Conservation (phyloP, 2,113 vertebrate species). For the Abramis brama region DNA sequence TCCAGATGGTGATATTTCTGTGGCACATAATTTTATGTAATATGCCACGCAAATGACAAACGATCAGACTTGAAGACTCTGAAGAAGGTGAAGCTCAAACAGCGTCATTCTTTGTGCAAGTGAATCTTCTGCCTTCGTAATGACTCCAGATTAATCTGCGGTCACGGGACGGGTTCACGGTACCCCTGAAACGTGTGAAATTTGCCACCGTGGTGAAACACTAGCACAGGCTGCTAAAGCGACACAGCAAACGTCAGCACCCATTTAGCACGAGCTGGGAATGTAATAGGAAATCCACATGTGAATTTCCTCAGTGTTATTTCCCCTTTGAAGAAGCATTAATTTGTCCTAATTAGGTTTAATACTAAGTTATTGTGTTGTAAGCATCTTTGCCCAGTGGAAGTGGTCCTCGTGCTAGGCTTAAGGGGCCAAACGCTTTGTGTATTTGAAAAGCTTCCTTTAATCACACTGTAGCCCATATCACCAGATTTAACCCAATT, state of each 20-base stretch:
- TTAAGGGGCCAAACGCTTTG: not conserved
- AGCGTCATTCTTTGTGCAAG: not conserved
- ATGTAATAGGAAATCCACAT: constrained; percentile 39
- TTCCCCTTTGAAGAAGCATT: constrained; percentile 43
- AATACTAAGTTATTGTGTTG: constrained; percentile 21
- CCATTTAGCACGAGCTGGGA: constrained; percentile 5
- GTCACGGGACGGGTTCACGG: constrained; percentile 11
- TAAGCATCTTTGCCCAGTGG: constrained; percentile 21
- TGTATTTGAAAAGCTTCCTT: not conserved
- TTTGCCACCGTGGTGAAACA: constrained; percentile 62
- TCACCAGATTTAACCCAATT: constrained; percentile 32
- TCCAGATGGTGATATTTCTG: constrained; percentile 24
- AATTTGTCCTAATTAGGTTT: constrained; percentile 43
- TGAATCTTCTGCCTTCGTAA: not conserved
- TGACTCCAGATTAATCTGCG: constrained; percentile 31
- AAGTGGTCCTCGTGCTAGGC: constrained; percentile 6
- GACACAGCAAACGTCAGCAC: constrained; percentile 35
- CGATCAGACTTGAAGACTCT: not conserved
- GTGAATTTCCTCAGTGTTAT: constrained; percentile 7
- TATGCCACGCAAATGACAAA: not conserved
- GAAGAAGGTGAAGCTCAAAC: constrained; percentile 4
- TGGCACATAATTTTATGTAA: constrained; percentile 10
- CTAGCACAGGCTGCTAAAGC: constrained; percentile 12
- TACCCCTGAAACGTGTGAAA: constrained; percentile 64
- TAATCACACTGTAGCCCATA: constrained; percentile 24